Evolutionary conservation across 2,888 invertebrate species (phyloP).

Genomic region (Acheta domesticus): DNA sequence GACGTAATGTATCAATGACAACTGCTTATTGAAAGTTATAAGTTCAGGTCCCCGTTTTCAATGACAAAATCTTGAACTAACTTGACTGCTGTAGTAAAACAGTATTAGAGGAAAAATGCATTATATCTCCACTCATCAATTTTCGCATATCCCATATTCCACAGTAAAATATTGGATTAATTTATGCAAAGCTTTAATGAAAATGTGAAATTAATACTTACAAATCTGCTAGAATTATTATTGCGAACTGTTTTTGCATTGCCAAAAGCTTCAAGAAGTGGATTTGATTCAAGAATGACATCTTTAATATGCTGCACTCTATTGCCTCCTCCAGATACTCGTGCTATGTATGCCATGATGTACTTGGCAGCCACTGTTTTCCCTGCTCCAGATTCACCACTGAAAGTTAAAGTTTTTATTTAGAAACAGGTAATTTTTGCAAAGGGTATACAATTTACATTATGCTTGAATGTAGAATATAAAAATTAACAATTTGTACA

Average conservation of each 20-base stretch:
- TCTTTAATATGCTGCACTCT: conserved; percentile 63
- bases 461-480: neutral
- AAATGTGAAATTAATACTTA: conserved; percentile 46
- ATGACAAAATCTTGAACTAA: too few relatives aligned
- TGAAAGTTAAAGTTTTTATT: conserved; percentile 41
- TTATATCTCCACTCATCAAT: too few relatives aligned
- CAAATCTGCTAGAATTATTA: conserved; percentile 65
- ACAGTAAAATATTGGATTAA: too few relatives aligned
- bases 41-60: too few relatives aligned
- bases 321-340: conserved; percentile 61
- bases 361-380: conserved; percentile 65
- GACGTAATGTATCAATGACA: too few relatives aligned
- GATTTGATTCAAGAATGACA: conserved; percentile 65
- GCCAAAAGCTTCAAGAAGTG: conserved; percentile 64
- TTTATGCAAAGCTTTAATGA: too few relatives aligned
- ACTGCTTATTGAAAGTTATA: too few relatives aligned
- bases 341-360: conserved; percentile 64
- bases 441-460: neutral
- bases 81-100: too few relatives aligned
- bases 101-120: too few relatives aligned
- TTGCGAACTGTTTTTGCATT: conserved; percentile 65
- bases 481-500: neutral
- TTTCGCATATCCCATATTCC: too few relatives aligned
- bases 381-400: conserved; percentile 66
- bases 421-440: neutral